Percentiles rank a stretch among this genome's conserved stretches.
Evolutionary conservation across 2,797 vertebrate species (phyloP).

Genomic region (Leucoraja ocellata): DNA sequence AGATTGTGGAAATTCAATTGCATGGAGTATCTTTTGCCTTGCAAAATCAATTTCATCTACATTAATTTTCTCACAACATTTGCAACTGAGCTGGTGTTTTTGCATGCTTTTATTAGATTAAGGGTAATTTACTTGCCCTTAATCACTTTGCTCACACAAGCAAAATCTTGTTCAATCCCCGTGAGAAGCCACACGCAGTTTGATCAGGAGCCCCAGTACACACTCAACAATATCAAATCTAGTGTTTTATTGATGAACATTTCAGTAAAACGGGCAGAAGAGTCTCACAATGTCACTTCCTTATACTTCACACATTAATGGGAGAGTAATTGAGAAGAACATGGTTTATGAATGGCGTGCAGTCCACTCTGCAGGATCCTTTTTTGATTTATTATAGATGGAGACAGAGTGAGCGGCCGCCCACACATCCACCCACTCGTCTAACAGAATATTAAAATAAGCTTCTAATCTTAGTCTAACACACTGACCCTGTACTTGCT

Average conservation of each 20-base stretch:
- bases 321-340: background rate
- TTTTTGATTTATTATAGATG: background rate
- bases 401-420: background rate
- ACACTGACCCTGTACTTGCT: background rate
- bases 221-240: background rate
- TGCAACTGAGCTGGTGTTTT: too few relatives aligned
- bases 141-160: background rate
- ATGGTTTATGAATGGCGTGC: background rate
- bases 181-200: background rate
- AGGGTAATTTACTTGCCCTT: too few relatives aligned
- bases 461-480: background rate
- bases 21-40: too few relatives aligned
- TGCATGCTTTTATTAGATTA: too few relatives aligned
- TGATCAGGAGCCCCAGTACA: background rate
- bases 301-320: background rate
- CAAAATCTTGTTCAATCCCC: background rate
- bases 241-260: background rate
- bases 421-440: conserved; percentile 1
- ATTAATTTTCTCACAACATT: too few relatives aligned
- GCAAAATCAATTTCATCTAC: too few relatives aligned
- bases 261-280: too few relatives aligned
- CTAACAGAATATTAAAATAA: background rate
- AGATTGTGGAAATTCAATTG: too few relatives aligned
- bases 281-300: background rate
- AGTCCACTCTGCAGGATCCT: background rate